Conservation (phyloP, 2,797 vertebrate species). For the Tokudaia tokunoshimensis region DNA sequence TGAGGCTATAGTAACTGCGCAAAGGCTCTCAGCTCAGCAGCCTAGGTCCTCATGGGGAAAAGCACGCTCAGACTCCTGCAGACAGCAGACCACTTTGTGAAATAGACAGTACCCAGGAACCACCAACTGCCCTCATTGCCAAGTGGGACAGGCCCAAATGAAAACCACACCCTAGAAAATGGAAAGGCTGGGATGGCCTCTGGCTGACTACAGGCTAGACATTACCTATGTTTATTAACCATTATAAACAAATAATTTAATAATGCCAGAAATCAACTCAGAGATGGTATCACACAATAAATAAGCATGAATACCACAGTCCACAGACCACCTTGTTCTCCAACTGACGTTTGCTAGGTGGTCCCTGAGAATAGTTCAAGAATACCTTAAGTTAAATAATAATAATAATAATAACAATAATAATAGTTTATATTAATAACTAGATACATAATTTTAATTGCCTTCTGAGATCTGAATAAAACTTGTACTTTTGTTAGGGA, state of each 20-base stretch:
- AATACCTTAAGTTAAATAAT: conserved; percentile 27
- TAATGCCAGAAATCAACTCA: conserved; percentile 69
- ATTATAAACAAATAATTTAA: conserved; percentile 79
- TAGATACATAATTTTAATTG: background rate
- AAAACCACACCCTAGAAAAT: conserved; percentile 77
- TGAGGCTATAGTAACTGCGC: conserved; percentile 58
- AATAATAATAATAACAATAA: background rate
- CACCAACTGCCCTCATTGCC: conserved; percentile 60
- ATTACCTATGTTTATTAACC: conserved; percentile 72
- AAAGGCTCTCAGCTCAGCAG: conserved; percentile 76
- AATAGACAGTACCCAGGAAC: conserved; percentile 49
- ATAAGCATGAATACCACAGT: conserved; percentile 60
- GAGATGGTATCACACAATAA: conserved; percentile 63
- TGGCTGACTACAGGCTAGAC: conserved; percentile 65
- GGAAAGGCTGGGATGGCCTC: conserved; percentile 52
- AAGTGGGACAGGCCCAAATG: conserved; percentile 54
- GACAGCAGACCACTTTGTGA: conserved; percentile 71
- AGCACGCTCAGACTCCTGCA: conserved; percentile 51
- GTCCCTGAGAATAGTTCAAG: conserved; percentile 25
- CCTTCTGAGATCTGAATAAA: conserved; percentile 17
- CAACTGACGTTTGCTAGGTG: conserved; percentile 40
- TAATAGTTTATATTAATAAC: background rate
- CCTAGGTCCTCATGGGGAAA: conserved; percentile 66
- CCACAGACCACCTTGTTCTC: conserved; percentile 74
- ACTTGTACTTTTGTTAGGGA: background rate